Evolutionary conservation across 1,140 invertebrate genomes (phyloP).

Genomic region (Plectrocnemia conspersa): DNA sequence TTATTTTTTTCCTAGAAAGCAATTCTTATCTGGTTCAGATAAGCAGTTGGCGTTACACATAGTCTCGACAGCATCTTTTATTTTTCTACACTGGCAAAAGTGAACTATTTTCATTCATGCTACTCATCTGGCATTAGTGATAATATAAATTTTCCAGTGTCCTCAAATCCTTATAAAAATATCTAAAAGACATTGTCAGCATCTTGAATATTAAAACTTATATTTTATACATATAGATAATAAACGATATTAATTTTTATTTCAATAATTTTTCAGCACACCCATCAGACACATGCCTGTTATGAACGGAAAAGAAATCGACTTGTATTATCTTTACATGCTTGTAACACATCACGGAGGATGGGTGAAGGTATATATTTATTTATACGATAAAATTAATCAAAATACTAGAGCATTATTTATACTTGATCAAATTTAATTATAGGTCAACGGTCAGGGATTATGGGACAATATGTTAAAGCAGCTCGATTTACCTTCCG

Average conservation of each 20-base stretch:
- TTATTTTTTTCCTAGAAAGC: no score
- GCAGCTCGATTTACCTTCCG: constrained; percentile 69
- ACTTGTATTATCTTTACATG: constrained; percentile 84
- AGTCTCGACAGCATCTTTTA: not conserved
- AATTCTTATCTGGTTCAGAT: no score
- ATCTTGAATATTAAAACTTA: not conserved
- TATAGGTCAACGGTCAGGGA: constrained; percentile 76
- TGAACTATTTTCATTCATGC: not conserved
- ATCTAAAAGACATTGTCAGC: no score
- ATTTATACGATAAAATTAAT: no score
- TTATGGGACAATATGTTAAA: constrained; percentile 78
- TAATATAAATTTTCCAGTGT: not conserved
- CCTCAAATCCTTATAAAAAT: not conserved
- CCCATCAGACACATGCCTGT: constrained; percentile 69
- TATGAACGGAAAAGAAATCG: constrained; percentile 83
- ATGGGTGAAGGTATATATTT: constrained; percentile 82
- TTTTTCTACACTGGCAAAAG: not conserved
- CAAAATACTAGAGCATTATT: no score
- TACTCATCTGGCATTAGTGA: not conserved
- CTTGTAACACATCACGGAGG: constrained; percentile 87
- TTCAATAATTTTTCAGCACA: constrained; percentile 58
- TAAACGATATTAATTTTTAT: not conserved
- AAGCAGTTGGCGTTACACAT: no score
- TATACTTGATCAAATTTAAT: not conserved
- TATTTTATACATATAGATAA: not conserved